Base-by-base conservation (phyloP, 2,113 vertebrate genomes). In the Engraulis encrasicolus region DNA sequence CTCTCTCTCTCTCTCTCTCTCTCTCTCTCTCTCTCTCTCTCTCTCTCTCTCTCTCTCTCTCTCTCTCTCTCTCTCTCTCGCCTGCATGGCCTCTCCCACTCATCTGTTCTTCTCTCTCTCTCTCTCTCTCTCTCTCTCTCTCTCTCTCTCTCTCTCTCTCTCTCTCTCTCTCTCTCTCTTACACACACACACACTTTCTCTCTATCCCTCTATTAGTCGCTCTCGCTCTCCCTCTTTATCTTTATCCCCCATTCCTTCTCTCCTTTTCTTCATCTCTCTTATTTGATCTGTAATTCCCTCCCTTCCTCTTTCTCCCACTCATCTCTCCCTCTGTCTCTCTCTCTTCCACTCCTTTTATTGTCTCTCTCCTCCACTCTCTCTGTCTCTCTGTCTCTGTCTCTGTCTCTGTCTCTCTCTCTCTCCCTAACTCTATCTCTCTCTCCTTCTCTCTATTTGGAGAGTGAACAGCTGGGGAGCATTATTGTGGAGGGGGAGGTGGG, bases 381-480 rank as follows among this genome's bases (percentile, higher is more conserved):
- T 23, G 85, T 80, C 79, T 88, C 54, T 61, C n/a, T 61, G n/a
- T n/a, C n/a, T 83, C 50, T 45, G 20, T 31, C 58, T 34, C 61
- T 31, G 85, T 79, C 79, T 88, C 61, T 66, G 9, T 27, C 84
- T 83, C 50, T 45, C 84, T 85, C 82, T 38, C 6, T 66, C 49
- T 77, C 66, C 49, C 36, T 77, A 34, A 77, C 79, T 66, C 23
- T 78, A 74, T 81, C 31, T 40, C 45, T 52, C 83, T 11, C 36
- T 78, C 50, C 71, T 23, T 6, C 14, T 48, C 84, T 71, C 83
- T 84, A 81, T 88, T 86, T 90, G 84, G 80, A 84, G 85, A 19
- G 27, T 81, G 80, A 89, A 87, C 89, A 89, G 88, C 89, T 89
- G 89, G 88, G 84, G 38, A 45, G 77, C 83, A 90, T 90, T 90